These are phyloP conservation scores for Helogale parvula DNA, from an alignment of 2,113 vertebrate genomes.

Conservation along the genomic window DNA sequence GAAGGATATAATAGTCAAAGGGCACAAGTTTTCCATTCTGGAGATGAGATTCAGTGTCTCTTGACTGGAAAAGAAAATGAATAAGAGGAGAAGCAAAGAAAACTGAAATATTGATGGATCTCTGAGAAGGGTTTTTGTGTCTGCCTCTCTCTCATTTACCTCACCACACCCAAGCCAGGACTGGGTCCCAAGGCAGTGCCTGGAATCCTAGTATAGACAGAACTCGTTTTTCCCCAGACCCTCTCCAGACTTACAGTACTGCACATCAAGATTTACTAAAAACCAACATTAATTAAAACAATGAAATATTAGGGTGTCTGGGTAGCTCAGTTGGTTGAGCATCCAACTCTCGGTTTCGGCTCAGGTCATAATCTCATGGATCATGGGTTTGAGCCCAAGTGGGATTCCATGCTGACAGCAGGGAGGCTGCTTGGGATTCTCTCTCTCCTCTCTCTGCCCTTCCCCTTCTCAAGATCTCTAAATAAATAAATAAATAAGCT, in stretches of 20 bases:
- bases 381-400: too few relatives aligned
- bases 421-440: too few relatives aligned
- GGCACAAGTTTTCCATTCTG: not conserved
- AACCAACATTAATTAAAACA: not conserved
- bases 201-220: not conserved
- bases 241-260: not conserved
- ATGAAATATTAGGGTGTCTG: not conserved
- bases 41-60: not conserved
- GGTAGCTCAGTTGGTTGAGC: too few relatives aligned
- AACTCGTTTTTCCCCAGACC: not conserved
- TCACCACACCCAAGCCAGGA: not conserved
- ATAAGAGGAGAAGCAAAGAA: constrained; percentile 29
- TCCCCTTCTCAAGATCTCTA: too few relatives aligned
- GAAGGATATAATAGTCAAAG: not conserved
- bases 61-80: constrained; percentile 47
- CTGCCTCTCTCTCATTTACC: not conserved
- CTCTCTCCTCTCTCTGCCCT: too few relatives aligned
- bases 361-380: too few relatives aligned
- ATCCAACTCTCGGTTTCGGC: too few relatives aligned
- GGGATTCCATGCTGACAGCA: too few relatives aligned
- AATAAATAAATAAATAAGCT: too few relatives aligned
- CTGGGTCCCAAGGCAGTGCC: not conserved
- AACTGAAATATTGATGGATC: not conserved
- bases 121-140: not conserved
- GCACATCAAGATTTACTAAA: not conserved